Conservation (phyloP, 2,888 invertebrate genomes). For the Mimas tiliae region DNA sequence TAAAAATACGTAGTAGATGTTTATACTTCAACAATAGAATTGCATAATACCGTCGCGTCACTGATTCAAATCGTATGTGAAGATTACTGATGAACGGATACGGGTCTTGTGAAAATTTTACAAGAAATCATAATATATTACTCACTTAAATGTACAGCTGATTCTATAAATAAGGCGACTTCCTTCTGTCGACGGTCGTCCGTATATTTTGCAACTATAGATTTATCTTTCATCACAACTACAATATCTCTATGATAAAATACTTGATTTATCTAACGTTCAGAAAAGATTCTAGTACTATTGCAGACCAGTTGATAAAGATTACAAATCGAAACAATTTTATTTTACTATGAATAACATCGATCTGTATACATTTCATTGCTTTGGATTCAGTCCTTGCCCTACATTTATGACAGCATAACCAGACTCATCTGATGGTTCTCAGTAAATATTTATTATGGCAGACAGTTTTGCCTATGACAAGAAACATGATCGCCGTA, state of each 20-base stretch:
- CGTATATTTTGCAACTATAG: slow-evolving; percentile 12
- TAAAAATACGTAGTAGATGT: not conserved
- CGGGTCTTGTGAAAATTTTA: not conserved
- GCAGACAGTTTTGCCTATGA: no score
- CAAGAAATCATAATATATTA: slow-evolving; percentile 1
- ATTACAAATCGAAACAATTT: not conserved
- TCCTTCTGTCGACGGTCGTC: slow-evolving; percentile 1
- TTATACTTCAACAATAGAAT: not conserved
- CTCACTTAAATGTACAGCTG: slow-evolving; percentile 16
- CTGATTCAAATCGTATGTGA: not conserved
- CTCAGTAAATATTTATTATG: no score
- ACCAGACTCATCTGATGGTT: no score
- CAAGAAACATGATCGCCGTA: no score
- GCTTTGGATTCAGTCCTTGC: no score
- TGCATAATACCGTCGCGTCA: slow-evolving; percentile 14
- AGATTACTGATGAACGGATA: not conserved
- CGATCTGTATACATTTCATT: not conserved
- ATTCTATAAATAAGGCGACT: slow-evolving; percentile 20
- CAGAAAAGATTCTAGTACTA: no score
- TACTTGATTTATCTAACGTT: slow-evolving; percentile 1
- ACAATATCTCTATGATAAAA: not conserved
- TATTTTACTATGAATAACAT: not conserved
- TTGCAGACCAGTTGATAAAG: not conserved
- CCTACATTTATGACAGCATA: no score
- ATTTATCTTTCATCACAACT: slow-evolving; percentile 9